phyloP scores from a whole-genome alignment of 2,797 vertebrate genomes.

The Nyctibius grandis region DNA sequence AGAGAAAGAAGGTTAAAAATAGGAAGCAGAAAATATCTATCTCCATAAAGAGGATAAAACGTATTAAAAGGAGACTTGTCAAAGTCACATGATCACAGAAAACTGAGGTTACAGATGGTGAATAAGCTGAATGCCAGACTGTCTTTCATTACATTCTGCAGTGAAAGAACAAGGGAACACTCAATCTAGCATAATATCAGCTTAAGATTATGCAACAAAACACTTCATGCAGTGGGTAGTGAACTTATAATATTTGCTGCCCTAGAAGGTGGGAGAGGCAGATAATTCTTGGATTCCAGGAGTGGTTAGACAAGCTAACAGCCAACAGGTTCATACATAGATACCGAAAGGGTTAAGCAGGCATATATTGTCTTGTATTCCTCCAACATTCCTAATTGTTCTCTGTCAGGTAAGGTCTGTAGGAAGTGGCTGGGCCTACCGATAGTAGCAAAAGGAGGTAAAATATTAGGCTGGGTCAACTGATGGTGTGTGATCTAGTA shows the following conservation, averaged over 20 bases:
- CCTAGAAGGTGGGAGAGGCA: background rate
- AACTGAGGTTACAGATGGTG: background rate
- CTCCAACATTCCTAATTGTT: background rate
- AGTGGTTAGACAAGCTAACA: background rate
- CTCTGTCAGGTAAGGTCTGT: fast-evolving
- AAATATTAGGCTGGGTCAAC: background rate
- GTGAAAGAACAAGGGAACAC: background rate
- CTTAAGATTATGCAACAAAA: background rate
- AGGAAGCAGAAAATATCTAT: background rate
- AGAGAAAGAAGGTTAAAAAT: background rate
- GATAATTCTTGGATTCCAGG: background rate
- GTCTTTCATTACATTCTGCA: background rate
- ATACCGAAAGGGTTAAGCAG: background rate
- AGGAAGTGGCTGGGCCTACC: background rate
- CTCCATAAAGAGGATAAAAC: background rate
- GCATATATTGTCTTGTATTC: background rate
- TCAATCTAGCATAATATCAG: background rate
- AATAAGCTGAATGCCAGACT: background rate
- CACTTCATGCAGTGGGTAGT: background rate
- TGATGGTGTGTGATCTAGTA: background rate
- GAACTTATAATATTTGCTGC: background rate
- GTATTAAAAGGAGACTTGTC: background rate
- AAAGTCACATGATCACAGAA: background rate
- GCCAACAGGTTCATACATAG: background rate
- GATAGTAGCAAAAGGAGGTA: background rate